Base-by-base conservation (phyloP, 1,140 invertebrate species). In the Galleria mellonella region DNA sequence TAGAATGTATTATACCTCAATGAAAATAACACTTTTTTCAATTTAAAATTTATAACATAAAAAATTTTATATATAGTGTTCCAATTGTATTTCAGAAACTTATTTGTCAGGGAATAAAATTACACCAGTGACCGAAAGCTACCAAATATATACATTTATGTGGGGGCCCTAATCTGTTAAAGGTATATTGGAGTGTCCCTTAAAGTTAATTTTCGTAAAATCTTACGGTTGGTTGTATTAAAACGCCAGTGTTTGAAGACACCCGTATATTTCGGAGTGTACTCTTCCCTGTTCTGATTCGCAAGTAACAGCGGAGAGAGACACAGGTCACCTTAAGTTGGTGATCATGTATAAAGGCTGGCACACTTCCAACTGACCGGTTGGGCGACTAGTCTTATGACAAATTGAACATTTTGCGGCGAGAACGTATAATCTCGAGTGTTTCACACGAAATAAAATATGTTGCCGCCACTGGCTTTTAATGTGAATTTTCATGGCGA, bases 201-300 rank as follows among this genome's bases (percentile, higher is more conserved):
- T 77, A 69, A 72, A 77, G 67, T 71, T 73, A 79, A 79, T 76
- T 79, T 79, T 74, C 71, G 60, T 76, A 74, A 79, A 76, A 74
- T 76, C 75, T 72, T 75, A 74, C 61, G 47, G 59, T 55, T 36
- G 55, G 51, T 51, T 60, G 47, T 55, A 49, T 39, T 6, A 39
- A 3, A 23, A 23, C 17, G 17, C 63, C 56, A 57, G 4, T 37
- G 14, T 42, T 14, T 12, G 5, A 7, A 30, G 11, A 33, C 11
- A 13, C 47, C 7, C 4, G 9, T n/a, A n/a, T 23, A 23, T 23
- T 23, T 42, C 37, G 14, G 35, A 15, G 14, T 37, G 9, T 5
- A 4, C 35, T 12, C 38, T 39, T 55, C 38, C 36, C 4, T 43
- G 37, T 32, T 38, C 32, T 28, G 33, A 52, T 47, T 43, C 47